These are phyloP conservation scores for Cervus canadensis DNA, from an alignment of 2,113 vertebrate genomes.

Conservation along the genomic window DNA sequence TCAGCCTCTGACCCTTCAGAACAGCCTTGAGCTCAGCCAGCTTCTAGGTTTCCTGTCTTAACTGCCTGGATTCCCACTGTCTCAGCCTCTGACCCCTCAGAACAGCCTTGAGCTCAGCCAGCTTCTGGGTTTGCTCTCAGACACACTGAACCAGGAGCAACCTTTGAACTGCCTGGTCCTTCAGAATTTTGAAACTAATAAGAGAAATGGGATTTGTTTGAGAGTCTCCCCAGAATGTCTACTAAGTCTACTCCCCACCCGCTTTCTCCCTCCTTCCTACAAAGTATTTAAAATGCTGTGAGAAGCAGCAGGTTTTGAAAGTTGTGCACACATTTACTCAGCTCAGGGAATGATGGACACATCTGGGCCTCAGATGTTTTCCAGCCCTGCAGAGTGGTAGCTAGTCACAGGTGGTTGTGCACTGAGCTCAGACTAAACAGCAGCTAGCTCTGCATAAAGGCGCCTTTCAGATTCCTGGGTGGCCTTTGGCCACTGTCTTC, in stretches of 20 bases:
- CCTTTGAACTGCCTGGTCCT: not conserved
- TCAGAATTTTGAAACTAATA: not conserved
- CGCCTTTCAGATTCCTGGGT: conserved; percentile 58
- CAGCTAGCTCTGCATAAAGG: conserved; percentile 58
- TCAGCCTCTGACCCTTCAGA: too few species aligned
- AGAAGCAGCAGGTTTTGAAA: conserved; percentile 57
- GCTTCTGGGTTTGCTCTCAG: not conserved
- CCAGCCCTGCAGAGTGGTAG: conserved; percentile 49
- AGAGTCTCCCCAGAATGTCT: not conserved
- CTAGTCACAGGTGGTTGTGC: conserved; percentile 60
- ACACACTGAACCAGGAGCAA: not conserved
- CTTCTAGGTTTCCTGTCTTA: not conserved
- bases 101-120: not conserved
- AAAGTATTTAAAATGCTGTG: conserved; percentile 28
- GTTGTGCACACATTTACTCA: conserved; percentile 50
- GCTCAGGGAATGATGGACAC: conserved; percentile 15
- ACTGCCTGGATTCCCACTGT: not conserved
- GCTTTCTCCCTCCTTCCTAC: not conserved
- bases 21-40: too few species aligned
- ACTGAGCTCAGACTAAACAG: conserved; percentile 81
- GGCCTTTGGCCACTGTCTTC: not conserved
- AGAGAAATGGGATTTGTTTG: not conserved
- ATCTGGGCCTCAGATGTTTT: conserved; percentile 82
- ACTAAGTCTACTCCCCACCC: not conserved
- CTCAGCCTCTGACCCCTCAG: not conserved